Evolutionary conservation across 2,888 invertebrate genomes (phyloP).

Genomic region (Podotricha telesiphe): DNA sequence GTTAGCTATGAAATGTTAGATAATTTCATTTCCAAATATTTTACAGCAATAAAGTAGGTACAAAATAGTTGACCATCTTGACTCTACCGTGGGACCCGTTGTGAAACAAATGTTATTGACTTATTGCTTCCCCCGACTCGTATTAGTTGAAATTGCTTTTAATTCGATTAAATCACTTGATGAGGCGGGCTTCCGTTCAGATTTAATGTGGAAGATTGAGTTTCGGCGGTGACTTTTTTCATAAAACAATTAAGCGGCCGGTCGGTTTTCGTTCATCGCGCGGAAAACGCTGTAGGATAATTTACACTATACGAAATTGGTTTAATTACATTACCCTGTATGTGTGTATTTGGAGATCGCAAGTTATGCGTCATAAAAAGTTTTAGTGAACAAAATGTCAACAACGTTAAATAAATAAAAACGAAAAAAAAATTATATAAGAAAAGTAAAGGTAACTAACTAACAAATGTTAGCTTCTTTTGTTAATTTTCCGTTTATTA

Average conservation of each 20-base stretch:
- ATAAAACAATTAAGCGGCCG: constrained; percentile 43
- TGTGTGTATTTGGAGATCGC: background rate
- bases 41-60: too few species aligned
- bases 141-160: constrained; percentile 68
- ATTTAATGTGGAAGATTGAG: constrained; percentile 49
- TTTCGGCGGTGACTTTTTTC: constrained; percentile 43
- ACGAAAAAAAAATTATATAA: background rate
- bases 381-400: background rate
- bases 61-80: background rate
- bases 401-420: background rate
- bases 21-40: too few species aligned
- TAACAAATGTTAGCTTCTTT: too few species aligned
- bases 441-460: too few species aligned
- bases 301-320: background rate
- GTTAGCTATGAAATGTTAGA: too few species aligned
- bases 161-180: constrained; percentile 70
- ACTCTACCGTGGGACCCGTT: constrained; percentile 34
- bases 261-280: constrained; percentile 21
- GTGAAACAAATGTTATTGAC: constrained; percentile 57
- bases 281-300: constrained; percentile 15
- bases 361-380: background rate
- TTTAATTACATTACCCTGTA: background rate
- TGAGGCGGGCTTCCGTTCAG: constrained; percentile 66
- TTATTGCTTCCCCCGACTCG: constrained; percentile 60
- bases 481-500: too few species aligned